Conservation (phyloP, 30 jellyfish, hydroid and myxozoan genomes). For the Phacellophora camtschatica region DNA sequence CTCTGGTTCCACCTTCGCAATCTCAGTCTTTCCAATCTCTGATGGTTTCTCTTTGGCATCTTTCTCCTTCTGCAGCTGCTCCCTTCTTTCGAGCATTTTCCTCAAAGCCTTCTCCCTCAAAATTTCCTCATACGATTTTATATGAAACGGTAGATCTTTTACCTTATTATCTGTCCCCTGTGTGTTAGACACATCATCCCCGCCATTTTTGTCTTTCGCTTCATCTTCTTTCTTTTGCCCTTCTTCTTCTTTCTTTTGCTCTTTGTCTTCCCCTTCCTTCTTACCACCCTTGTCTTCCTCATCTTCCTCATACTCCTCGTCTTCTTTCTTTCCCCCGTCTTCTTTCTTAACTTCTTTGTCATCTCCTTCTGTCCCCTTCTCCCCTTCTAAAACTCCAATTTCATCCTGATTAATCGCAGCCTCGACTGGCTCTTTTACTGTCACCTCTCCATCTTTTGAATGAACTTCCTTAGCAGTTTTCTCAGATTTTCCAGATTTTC, state of each 20-base stretch:
- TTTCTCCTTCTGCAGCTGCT: constrained; percentile 28
- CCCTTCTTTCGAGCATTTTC: constrained; percentile 69
- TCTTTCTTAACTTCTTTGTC: constrained; percentile 8
- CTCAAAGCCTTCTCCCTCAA: constrained; percentile 92
- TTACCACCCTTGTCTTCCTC: background rate
- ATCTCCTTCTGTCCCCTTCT: background rate
- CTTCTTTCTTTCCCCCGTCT: constrained; percentile 8
- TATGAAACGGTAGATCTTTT: constrained; percentile 60
- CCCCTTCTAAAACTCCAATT: background rate
- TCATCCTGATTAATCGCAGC: constrained; percentile 6
- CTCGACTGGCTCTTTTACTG: background rate
- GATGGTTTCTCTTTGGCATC: background rate
- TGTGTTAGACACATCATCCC: background rate
- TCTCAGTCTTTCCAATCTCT: background rate
- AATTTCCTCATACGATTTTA: constrained; percentile 88
- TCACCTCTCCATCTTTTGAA: background rate
- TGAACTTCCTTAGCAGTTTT: background rate
- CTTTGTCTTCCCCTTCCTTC: background rate
- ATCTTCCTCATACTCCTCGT: background rate
- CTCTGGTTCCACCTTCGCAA: background rate
- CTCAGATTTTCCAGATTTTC: too few species aligned
- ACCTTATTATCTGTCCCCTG: background rate
- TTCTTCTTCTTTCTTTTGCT: background rate
- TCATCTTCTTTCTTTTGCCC: background rate
- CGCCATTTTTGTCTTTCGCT: background rate